Conservation (phyloP, 2,888 invertebrate genomes). For the Watsonalla binaria region DNA sequence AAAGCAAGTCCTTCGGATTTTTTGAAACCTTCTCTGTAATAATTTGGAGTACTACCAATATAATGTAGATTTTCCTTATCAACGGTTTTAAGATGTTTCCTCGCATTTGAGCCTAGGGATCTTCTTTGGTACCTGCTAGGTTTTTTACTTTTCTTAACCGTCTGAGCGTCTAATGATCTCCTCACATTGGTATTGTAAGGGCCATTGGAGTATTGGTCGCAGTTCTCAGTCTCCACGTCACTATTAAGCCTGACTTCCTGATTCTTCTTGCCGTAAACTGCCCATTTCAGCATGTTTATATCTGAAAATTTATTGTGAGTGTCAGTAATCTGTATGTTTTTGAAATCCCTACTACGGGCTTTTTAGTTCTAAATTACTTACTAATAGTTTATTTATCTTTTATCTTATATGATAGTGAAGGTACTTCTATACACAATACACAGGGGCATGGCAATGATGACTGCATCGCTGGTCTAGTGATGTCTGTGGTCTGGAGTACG, state of each 20-base stretch:
- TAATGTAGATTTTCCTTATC: slow-evolving; percentile 74
- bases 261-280: slow-evolving; percentile 72
- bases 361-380: too few species aligned
- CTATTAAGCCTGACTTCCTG: slow-evolving; percentile 45
- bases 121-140: slow-evolving; percentile 69
- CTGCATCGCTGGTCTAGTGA: too few species aligned
- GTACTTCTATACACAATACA: too few species aligned
- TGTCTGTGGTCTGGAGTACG: too few species aligned
- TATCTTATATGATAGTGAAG: too few species aligned
- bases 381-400: too few species aligned
- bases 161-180: slow-evolving; percentile 61
- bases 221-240: slow-evolving; percentile 35
- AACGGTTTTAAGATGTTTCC: slow-evolving; percentile 49
- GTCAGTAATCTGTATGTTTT: not conserved
- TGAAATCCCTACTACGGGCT: not conserved
- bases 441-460: too few species aligned
- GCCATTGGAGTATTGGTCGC: slow-evolving; percentile 33
- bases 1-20: slow-evolving; percentile 72
- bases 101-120: slow-evolving; percentile 57
- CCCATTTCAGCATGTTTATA: slow-evolving; percentile 81
- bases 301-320: slow-evolving; percentile 44
- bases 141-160: slow-evolving; percentile 66
- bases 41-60: slow-evolving; percentile 79
- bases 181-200: slow-evolving; percentile 42
- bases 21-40: slow-evolving; percentile 79